phyloP scores from a whole-genome alignment of 2,113 vertebrate genomes.

The Gadus chalcogrammus region DNA sequence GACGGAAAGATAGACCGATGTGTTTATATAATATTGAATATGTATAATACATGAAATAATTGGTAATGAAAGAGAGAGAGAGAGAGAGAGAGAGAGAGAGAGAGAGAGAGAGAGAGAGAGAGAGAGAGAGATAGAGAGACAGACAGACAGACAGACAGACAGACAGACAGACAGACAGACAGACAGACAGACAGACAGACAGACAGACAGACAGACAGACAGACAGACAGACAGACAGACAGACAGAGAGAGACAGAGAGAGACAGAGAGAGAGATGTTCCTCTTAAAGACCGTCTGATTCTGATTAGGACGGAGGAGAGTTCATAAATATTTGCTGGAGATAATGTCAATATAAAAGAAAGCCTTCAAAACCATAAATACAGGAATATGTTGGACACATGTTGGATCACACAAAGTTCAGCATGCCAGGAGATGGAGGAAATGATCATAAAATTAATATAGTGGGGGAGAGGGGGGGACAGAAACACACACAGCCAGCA shows the following conservation, averaged over 20 bases:
- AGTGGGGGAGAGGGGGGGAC: background rate
- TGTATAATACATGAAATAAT: too few relatives aligned
- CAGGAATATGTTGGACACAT: slow-evolving; percentile 18
- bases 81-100: background rate
- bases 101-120: background rate
- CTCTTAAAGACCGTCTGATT: slow-evolving; percentile 16
- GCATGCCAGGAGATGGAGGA: slow-evolving; percentile 1
- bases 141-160: too few relatives aligned
- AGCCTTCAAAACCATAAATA: slow-evolving; percentile 1
- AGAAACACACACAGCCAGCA: too few relatives aligned
- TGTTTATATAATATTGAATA: too few relatives aligned
- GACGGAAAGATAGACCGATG: too few relatives aligned
- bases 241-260: background rate
- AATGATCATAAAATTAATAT: slow-evolving; percentile 2
- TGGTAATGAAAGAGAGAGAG: background rate
- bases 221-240: background rate
- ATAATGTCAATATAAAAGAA: too few relatives aligned
- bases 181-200: background rate
- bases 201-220: too few relatives aligned
- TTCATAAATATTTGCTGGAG: slow-evolving; percentile 21
- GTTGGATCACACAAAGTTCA: background rate
- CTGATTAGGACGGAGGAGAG: slow-evolving; percentile 12
- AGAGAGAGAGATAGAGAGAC: background rate
- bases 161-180: background rate
- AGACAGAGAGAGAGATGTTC: slow-evolving; percentile 22